A percentile compares a stretch with the other conserved stretches of the same genome.
These are phyloP conservation scores for Gobio gobio DNA, from an alignment of 2,113 vertebrate species.

Conservation along the genomic window DNA sequence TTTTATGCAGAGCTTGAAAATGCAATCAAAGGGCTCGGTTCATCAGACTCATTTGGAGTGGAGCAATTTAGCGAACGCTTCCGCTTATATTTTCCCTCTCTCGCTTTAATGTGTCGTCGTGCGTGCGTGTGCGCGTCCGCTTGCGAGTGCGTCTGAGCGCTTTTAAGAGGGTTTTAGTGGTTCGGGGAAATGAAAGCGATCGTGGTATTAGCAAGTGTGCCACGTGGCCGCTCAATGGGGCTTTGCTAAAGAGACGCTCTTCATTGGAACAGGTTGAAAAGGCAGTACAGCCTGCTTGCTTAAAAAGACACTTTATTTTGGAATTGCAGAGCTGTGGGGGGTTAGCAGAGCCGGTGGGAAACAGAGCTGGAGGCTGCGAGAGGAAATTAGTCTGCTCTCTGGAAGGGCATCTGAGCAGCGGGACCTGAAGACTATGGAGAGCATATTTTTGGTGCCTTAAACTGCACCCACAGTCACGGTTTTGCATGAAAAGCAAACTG, in stretches of 20 bases:
- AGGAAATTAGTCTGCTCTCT: constrained; percentile 40
- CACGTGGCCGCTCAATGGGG: constrained; percentile 35
- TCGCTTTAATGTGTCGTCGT: neutral
- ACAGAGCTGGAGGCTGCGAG: constrained; percentile 31
- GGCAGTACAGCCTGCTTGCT: constrained; percentile 28
- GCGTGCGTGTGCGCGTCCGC: neutral
- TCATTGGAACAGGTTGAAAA: constrained; percentile 41
- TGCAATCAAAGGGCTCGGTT: constrained; percentile 42
- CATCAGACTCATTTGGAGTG: constrained; percentile 50
- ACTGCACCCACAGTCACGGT: neutral
- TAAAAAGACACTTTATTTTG: constrained; percentile 49
- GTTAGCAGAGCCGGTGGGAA: constrained; percentile 38
- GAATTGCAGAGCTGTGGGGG: constrained; percentile 37
- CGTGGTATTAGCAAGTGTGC: constrained; percentile 36
- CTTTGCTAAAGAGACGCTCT: constrained; percentile 35
- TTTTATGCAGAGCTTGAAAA: constrained; percentile 45
- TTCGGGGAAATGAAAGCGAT: constrained; percentile 30
- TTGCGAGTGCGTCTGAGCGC: neutral
- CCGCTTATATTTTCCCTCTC: constrained; percentile 42
- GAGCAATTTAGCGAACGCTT: constrained; percentile 36
- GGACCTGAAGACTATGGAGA: constrained; percentile 16
- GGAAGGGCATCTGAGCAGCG: constrained; percentile 32
- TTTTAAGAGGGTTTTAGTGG: constrained; percentile 40
- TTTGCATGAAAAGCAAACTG: neutral
- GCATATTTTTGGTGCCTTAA: constrained; percentile 12